Evolutionary conservation across 2,797 vertebrate genomes (phyloP).

Genomic region (Lacerta viridis): DNA sequence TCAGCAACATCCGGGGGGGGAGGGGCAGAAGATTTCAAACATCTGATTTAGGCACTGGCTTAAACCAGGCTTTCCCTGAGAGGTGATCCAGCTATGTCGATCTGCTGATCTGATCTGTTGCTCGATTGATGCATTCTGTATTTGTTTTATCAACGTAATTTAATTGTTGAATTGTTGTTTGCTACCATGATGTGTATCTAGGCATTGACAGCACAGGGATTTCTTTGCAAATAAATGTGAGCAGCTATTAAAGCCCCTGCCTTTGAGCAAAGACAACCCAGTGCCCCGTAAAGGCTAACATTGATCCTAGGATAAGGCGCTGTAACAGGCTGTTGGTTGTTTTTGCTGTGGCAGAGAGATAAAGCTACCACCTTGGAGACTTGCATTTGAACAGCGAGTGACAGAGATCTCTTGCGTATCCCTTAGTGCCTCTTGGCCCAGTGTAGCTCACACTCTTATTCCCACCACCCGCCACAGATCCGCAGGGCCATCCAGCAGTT

Average conservation of each 20-base stretch:
- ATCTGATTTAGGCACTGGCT: too few species aligned
- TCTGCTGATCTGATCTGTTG: too few species aligned
- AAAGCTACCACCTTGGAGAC: not conserved
- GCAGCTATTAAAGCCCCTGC: not conserved
- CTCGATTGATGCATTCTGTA: not conserved
- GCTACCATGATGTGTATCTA: too few species aligned
- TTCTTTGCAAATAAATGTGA: not conserved
- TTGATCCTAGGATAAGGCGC: too few species aligned
- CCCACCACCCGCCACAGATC: conserved; percentile 81
- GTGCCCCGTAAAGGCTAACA: not conserved
- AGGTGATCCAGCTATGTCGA: too few species aligned
- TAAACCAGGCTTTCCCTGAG: too few species aligned
- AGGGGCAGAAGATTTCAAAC: too few species aligned
- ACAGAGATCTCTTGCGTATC: not conserved
- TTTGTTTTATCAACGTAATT: too few species aligned
- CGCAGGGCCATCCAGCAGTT: conserved; percentile 96
- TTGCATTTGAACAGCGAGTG: not conserved
- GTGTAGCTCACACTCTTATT: not conserved
- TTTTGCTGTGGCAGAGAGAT: not conserved
- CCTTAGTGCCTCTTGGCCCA: not conserved
- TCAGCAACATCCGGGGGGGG: not conserved
- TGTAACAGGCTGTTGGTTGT: not conserved
- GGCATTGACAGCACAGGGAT: too few species aligned
- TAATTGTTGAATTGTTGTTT: too few species aligned
- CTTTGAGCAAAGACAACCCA: not conserved